A percentile compares a stretch with the other conserved stretches of the same genome.
Conservation (phyloP, 1,140 invertebrate genomes). For the Drosophila subobscura region DNA sequence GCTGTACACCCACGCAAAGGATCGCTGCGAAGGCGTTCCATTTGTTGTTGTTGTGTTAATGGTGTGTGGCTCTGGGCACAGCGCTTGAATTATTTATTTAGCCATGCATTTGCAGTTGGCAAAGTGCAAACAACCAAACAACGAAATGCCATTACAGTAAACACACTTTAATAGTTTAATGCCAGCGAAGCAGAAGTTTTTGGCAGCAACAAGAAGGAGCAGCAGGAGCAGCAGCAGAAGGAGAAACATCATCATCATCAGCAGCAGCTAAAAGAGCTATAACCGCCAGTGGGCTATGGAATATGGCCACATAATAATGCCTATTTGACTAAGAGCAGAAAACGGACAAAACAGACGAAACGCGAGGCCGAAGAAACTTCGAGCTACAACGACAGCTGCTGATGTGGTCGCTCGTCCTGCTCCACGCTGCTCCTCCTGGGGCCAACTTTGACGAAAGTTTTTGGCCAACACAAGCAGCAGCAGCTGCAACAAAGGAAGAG, state of each 20-base stretch:
- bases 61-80: slow-evolving; percentile 37
- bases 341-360: slow-evolving; percentile 3
- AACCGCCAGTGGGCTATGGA: not conserved
- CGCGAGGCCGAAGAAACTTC: slow-evolving; percentile 47
- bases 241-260: too few relatives aligned
- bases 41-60: slow-evolving; percentile 50
- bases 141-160: slow-evolving; percentile 46
- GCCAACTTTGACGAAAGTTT: slow-evolving; percentile 67
- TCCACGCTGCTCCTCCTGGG: slow-evolving; percentile 33
- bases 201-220: slow-evolving; percentile 1
- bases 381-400: slow-evolving; percentile 40
- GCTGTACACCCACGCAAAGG: slow-evolving; percentile 46
- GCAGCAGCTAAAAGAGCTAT: too few relatives aligned
- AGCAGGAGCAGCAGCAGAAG: too few relatives aligned
- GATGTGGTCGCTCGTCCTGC: not conserved
- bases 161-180: slow-evolving; percentile 74
- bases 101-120: slow-evolving; percentile 45
- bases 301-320: slow-evolving; percentile 49
- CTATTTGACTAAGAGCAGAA: slow-evolving; percentile 42
- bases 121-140: slow-evolving; percentile 30
- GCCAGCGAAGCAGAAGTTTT: slow-evolving; percentile 28
- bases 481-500: slow-evolving; percentile 10
- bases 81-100: slow-evolving; percentile 51
- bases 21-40: slow-evolving; percentile 18
- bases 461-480: slow-evolving; percentile 30